Conservation (phyloP, 2,797 vertebrate species). For the Lithobates pipiens region DNA sequence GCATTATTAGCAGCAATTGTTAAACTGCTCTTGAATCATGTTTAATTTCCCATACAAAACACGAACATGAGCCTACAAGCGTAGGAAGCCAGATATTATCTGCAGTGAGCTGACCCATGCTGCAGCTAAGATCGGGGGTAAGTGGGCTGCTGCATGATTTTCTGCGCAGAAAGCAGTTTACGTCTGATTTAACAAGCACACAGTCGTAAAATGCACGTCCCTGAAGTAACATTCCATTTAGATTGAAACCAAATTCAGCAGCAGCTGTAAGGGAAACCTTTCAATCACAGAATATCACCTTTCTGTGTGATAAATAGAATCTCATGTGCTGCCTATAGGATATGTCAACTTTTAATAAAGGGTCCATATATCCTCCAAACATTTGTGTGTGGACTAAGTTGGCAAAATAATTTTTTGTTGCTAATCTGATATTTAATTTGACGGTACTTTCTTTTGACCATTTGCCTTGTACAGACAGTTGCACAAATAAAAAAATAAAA, state of each 20-base stretch:
- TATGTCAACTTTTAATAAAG: background rate
- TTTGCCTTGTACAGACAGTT: too few species aligned
- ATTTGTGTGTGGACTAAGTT: background rate
- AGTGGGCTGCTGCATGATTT: slow-evolving; percentile 51
- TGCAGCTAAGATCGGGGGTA: slow-evolving; percentile 45
- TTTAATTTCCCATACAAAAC: slow-evolving; percentile 46
- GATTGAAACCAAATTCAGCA: slow-evolving; percentile 51
- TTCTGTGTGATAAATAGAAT: slow-evolving; percentile 15
- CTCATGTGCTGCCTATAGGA: background rate
- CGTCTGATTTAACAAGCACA: slow-evolving; percentile 52
- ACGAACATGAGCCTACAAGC: slow-evolving; percentile 10
- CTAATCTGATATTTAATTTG: background rate
- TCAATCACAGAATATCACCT: slow-evolving; percentile 29
- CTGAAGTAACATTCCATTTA: slow-evolving; percentile 56
- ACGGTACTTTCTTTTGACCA: too few species aligned
- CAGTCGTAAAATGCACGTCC: slow-evolving; percentile 52
- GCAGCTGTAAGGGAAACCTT: slow-evolving; percentile 46
- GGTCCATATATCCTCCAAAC: background rate
- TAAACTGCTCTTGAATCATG: slow-evolving; percentile 7
- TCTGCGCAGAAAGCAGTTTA: slow-evolving; percentile 49
- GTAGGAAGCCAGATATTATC: slow-evolving; percentile 38
- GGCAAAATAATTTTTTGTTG: background rate
- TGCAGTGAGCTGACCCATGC: slow-evolving; percentile 42
- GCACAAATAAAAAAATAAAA: too few species aligned
- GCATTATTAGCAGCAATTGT: slow-evolving; percentile 42